These are phyloP conservation scores for Conus ventricosus DNA, from an alignment of 1,140 invertebrate species.

Conservation along the genomic window DNA sequence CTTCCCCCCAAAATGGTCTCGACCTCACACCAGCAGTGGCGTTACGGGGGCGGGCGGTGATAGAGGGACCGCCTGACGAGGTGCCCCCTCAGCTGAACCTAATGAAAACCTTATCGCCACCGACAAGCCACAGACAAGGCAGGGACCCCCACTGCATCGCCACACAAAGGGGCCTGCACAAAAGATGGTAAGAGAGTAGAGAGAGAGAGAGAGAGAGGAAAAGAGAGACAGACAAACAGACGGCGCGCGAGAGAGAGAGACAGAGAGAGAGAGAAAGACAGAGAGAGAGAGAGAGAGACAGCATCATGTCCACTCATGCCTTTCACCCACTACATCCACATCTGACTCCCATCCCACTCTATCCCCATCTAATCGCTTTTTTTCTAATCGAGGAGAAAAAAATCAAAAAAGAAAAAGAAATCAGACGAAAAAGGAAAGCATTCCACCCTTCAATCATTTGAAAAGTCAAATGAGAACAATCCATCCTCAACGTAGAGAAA, in stretches of 20 bases:
- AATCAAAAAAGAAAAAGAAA: no score
- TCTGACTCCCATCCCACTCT: no score
- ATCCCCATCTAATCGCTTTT: no score
- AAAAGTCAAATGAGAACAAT: no score
- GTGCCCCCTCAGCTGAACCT: constrained; percentile 7
- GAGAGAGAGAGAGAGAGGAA: background rate
- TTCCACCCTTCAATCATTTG: no score
- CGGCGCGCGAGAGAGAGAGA: background rate
- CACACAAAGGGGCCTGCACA: background rate
- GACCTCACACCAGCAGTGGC: background rate
- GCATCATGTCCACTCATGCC: no score
- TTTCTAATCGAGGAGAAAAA: no score
- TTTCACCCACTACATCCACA: no score
- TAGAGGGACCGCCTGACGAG: background rate
- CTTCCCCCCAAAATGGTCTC: background rate
- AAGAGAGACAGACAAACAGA: background rate
- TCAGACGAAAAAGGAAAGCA: no score
- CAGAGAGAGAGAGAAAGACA: background rate
- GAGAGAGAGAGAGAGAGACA: background rate
- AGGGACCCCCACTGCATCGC: background rate
- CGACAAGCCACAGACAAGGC: background rate
- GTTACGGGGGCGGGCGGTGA: background rate
- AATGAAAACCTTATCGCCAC: constrained; percentile 23
- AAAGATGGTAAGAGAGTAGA: background rate
- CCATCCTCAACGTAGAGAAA: no score